These are phyloP conservation scores for Montipora capitata DNA, from an alignment of 92 coral and sea anemone species.

Conservation along the genomic window DNA sequence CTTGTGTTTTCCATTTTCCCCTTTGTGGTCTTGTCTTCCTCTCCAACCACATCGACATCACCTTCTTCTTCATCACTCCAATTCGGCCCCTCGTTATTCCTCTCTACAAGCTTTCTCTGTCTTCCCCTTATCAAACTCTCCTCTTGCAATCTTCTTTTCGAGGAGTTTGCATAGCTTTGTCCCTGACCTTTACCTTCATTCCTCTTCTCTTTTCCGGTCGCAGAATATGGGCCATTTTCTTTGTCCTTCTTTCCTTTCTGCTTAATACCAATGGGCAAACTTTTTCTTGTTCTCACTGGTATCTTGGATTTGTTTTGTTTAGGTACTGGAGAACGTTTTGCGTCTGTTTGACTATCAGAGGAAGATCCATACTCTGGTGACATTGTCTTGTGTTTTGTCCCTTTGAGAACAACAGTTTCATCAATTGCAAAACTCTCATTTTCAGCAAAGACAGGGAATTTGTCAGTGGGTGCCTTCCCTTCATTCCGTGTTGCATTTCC, in stretches of 20 bases:
- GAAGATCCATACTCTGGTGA: slow-evolving; percentile 83
- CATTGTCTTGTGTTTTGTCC: slow-evolving; percentile 82
- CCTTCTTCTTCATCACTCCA: background rate
- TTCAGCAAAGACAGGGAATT: slow-evolving; percentile 47
- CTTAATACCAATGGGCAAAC: background rate
- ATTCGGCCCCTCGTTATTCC: background rate
- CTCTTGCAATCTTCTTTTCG: background rate
- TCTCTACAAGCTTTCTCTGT: slow-evolving; percentile 12
- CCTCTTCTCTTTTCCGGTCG: background rate
- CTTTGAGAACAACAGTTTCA: slow-evolving; percentile 74
- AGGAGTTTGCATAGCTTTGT: background rate
- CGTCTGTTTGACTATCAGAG: slow-evolving; percentile 23
- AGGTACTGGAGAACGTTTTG: background rate
- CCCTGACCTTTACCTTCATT: background rate
- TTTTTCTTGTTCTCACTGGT: slow-evolving; percentile 21
- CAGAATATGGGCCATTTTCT: background rate
- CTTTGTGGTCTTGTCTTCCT: background rate
- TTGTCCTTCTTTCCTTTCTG: background rate
- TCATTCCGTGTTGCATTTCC: slow-evolving; percentile 44
- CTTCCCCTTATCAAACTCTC: slow-evolving; percentile 3
- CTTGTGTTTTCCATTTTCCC: slow-evolving; percentile 16
- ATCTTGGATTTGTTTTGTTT: slow-evolving; percentile 25
- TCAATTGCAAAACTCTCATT: slow-evolving; percentile 62
- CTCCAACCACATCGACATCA: background rate
- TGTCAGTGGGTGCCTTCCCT: background rate